phyloP scores from a whole-genome alignment of 2,888 invertebrate species.

The Adelognathus sp. region DNA sequence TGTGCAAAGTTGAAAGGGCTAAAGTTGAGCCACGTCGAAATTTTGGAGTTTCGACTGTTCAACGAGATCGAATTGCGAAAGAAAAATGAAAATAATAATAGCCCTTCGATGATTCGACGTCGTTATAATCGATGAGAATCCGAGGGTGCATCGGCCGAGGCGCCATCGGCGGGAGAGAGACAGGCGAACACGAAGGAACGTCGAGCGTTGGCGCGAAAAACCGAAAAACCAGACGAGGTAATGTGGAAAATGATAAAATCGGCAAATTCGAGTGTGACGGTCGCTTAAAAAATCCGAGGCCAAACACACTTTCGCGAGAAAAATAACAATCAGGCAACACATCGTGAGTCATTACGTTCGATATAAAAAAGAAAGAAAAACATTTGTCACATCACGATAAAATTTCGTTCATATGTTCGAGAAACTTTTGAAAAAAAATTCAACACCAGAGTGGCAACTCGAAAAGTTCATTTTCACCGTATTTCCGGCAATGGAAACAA shows the following conservation, averaged over 20 bases:
- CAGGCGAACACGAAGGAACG: background rate
- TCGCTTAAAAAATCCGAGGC: background rate
- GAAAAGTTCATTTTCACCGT: no score
- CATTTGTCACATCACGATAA: background rate
- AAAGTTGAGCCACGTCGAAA: no score
- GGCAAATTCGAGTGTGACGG: background rate
- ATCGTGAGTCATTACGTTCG: background rate
- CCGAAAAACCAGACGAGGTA: constrained; percentile 28
- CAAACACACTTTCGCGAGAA: background rate
- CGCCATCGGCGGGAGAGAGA: constrained; percentile 41
- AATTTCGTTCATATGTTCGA: background rate
- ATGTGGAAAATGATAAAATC: constrained; percentile 25
- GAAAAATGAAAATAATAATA: background rate
- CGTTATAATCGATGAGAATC: constrained; percentile 48
- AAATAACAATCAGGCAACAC: background rate
- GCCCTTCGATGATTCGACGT: constrained; percentile 43
- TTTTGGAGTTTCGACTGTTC: background rate
- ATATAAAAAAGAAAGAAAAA: background rate
- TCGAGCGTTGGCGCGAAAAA: no score
- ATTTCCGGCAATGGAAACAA: no score
- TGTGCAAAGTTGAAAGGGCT: background rate
- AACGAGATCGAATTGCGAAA: background rate
- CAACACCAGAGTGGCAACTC: no score
- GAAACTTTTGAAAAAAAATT: no score
- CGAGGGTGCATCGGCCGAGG: constrained; percentile 48